These are phyloP conservation scores for Aphelenchoides fujianensis DNA, from an alignment of 1,140 invertebrate genomes.

Conservation along the genomic window DNA sequence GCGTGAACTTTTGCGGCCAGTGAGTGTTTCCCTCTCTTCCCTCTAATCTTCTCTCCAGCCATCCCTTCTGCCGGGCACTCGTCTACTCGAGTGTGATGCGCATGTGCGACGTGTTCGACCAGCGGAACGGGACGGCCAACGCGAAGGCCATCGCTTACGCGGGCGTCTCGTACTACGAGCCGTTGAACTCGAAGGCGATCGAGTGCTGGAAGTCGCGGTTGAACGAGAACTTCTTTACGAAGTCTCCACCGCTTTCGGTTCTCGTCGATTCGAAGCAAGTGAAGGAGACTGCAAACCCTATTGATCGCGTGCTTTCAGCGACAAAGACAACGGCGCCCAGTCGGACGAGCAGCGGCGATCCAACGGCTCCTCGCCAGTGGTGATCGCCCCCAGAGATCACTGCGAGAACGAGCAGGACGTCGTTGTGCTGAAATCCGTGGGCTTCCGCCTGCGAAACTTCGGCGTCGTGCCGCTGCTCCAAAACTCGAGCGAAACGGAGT, in stretches of 20 bases:
- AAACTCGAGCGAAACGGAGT: conserved; percentile 40
- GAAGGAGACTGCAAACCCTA: neutral
- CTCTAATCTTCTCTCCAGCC: conserved; percentile 2
- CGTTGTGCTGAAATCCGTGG: conserved; percentile 40
- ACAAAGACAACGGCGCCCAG: neutral
- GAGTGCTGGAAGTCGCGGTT: conserved; percentile 20
- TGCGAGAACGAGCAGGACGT: conserved; percentile 39
- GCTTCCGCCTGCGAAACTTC: conserved; percentile 34
- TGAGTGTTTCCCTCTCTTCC: too few species aligned
- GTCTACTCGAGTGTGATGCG: conserved; percentile 12
- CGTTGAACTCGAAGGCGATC: conserved; percentile 9
- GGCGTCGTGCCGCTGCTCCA: conserved; percentile 28
- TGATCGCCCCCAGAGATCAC: conserved; percentile 26
- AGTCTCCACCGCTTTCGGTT: conserved; percentile 8
- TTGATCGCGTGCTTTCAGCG: neutral
- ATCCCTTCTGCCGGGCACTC: conserved; percentile 21
- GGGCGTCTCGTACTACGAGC: conserved; percentile 21
- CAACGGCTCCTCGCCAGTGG: neutral
- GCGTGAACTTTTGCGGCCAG: conserved; percentile 31
- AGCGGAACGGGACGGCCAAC: conserved; percentile 20
- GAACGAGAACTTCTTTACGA: conserved; percentile 4
- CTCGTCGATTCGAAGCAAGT: conserved; percentile 21
- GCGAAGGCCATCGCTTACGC: conserved; percentile 23
- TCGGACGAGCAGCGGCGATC: conserved; percentile 6
- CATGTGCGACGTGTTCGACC: conserved; percentile 30